phyloP scores from a whole-genome alignment of 1,140 invertebrate species.

The Polyergus mexicanus region DNA sequence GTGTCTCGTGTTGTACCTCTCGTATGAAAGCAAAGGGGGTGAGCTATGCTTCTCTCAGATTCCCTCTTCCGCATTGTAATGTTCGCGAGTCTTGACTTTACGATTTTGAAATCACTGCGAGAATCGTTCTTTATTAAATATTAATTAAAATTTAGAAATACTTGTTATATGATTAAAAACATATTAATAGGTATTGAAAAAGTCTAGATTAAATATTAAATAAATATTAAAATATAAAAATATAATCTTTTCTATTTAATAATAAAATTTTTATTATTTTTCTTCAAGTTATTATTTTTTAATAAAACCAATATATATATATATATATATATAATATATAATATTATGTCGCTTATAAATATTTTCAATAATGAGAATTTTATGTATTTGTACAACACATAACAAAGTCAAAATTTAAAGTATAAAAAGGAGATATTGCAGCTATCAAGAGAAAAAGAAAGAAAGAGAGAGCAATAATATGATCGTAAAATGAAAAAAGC shows the following conservation, averaged over 20 bases:
- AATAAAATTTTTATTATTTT: neutral
- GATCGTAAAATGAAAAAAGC: neutral
- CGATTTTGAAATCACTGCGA: neutral
- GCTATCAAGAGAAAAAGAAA: neutral
- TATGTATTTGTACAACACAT: neutral
- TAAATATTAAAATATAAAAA: too few relatives aligned
- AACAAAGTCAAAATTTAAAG: constrained; percentile 2
- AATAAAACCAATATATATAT: neutral
- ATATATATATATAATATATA: neutral
- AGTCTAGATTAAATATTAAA: neutral
- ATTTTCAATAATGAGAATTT: neutral
- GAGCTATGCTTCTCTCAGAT: constrained; percentile 4
- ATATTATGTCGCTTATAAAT: neutral
- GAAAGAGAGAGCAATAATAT: neutral
- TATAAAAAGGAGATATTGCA: neutral
- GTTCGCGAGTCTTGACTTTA: constrained; percentile 38
- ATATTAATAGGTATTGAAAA: neutral
- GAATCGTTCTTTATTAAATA: constrained; percentile 26
- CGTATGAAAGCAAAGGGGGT: constrained; percentile 5
- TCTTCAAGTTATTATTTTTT: neutral
- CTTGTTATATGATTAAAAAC: neutral
- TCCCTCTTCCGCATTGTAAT: constrained; percentile 36
- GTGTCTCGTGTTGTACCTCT: constrained; percentile 40
- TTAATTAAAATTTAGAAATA: constrained; percentile 22
- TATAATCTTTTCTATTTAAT: neutral